Evolutionary conservation across 92 coral and sea anemone species (phyloP), one percentile per base, ranked within the genome.

Genomic region (Siderastrea radians): DNA sequence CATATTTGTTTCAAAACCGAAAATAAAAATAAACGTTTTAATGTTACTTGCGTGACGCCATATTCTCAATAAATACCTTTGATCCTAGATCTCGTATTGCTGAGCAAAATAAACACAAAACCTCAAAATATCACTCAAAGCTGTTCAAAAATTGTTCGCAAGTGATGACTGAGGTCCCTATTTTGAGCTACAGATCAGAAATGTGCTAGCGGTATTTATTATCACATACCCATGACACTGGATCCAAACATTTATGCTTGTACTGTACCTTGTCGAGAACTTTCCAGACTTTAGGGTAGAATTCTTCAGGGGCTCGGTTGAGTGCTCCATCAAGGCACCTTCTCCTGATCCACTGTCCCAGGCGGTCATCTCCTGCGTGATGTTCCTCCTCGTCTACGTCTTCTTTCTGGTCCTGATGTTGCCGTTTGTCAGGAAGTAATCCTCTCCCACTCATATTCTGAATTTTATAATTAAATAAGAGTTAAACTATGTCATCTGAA

Each of bases 311-410:
- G 53, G 94, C 96, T 90, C 99, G 93, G 75, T 97, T 97, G 53
- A 97, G 93, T 1, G 99, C 99, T 16, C 99, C 99, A 68, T 97
- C 99, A 61, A 97, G 91, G 70, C 99, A 94, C 84, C 99, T 82
- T 51, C 99, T 87, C 75, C 99, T 83, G 84, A 97, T 93, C 99
- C 99, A 97, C 77, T 91, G 94, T 2, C 99, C 99, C 46, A 92
- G 92, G 69, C 95, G 92, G 73, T 90, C 88, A 60, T 86, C 89
- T 47, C 86, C 93, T 38, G 88, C 54, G 17, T 86, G 87, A 17
- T 84, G 94, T 14, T 88, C 92, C 58, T 85, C 93, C 0, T 83
- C 86, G 5, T 90, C 86, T 43, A n/a, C 6, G 78, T 87, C 93
- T 6, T 68, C 89, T 68, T 84, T 89, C 3, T 90, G 53, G 47